phyloP scores from a whole-genome alignment of 2,113 vertebrate genomes.

The Sceloporus tristichus region DNA sequence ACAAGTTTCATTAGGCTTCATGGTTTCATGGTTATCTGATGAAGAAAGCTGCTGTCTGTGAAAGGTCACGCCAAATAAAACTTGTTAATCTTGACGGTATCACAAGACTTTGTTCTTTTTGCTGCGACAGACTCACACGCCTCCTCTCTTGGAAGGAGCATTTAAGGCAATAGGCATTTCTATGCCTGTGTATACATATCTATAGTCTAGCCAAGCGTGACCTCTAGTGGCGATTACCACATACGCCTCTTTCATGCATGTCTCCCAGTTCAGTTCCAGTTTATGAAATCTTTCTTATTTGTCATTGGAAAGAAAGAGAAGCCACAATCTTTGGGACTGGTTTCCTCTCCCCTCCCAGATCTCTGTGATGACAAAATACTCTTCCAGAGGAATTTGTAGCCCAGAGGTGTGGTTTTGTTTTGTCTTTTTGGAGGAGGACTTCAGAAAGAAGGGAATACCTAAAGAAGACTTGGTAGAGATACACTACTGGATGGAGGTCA shows the following conservation, averaged over 20 bases:
- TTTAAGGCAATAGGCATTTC: not conserved
- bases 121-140: not conserved
- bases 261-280: rapidly evolving
- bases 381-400: too few relatives aligned
- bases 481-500: not conserved
- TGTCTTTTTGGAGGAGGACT: too few relatives aligned
- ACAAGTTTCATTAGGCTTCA: not conserved
- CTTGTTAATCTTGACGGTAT: not conserved
- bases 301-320: not conserved
- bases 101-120: not conserved
- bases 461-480: too few relatives aligned
- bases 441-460: too few relatives aligned
- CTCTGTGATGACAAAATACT: too few relatives aligned
- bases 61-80: not conserved
- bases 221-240: constrained; percentile 1
- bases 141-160: too few relatives aligned
- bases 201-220: constrained; percentile 5
- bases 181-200: not conserved
- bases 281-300: not conserved
- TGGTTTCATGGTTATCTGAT: too few relatives aligned
- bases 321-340: too few relatives aligned
- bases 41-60: not conserved
- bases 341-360: too few relatives aligned
- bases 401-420: too few relatives aligned
- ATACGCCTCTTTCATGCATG: not conserved